Percentiles rank a stretch among this genome's conserved stretches.
Conservation (phyloP, 2,888 invertebrate genomes). For the Seira musarum region DNA sequence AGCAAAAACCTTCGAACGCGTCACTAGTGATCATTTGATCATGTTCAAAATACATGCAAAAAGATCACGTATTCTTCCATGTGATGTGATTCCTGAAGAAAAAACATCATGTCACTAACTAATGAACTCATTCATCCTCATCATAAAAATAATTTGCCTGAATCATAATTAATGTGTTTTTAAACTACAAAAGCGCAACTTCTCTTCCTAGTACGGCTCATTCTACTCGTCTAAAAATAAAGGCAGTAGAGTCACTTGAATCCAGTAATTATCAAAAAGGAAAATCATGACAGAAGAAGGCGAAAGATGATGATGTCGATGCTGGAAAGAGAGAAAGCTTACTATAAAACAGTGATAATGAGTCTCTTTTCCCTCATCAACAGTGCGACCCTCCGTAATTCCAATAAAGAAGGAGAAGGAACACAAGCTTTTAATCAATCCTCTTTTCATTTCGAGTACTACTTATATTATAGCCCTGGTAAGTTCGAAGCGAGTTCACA, state of each 20-base stretch:
- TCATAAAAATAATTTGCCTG: slow-evolving; percentile 12
- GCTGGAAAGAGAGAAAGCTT: not conserved
- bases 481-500: not conserved
- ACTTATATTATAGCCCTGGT: not conserved
- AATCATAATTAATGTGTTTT: not conserved
- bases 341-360: slow-evolving; percentile 14
- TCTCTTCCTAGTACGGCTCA: not conserved
- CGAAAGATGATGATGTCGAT: slow-evolving; percentile 20
- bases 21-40: no score
- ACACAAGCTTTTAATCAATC: not conserved
- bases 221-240: not conserved
- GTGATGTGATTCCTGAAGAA: no score
- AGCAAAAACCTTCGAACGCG: no score
- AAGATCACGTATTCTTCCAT: no score
- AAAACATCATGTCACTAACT: not conserved
- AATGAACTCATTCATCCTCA: slow-evolving; percentile 46
- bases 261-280: not conserved
- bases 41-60: no score
- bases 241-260: not conserved
- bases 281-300: slow-evolving; percentile 42
- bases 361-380: slow-evolving; percentile 22
- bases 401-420: not conserved
- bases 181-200: not conserved
- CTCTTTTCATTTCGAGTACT: slow-evolving; percentile 1
- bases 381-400: slow-evolving; percentile 11